Evolutionary conservation across 2,797 vertebrate species (phyloP).

Genomic region (Luscinia luscinia): DNA sequence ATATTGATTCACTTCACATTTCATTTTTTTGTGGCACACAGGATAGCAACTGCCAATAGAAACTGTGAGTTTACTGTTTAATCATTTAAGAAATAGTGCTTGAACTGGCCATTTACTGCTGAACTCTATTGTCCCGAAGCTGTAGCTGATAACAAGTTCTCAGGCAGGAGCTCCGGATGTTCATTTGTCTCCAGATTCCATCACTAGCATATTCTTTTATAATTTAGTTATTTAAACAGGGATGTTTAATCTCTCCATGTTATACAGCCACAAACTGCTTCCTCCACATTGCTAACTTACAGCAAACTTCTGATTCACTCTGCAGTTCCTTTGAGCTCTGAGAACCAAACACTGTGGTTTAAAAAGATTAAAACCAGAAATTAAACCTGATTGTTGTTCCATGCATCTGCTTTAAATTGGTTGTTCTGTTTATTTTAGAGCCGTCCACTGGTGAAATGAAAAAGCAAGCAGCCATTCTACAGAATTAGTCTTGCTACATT

Average conservation of each 20-base stretch:
- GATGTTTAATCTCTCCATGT: constrained; percentile 46
- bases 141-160: constrained; percentile 46
- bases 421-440: constrained; percentile 56
- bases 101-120: constrained; percentile 8
- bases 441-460: constrained; percentile 16
- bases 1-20: constrained; percentile 10
- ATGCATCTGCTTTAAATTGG: constrained; percentile 69
- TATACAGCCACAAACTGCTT: constrained; percentile 58
- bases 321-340: constrained; percentile 50
- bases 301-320: constrained; percentile 32
- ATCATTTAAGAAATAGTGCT: neutral
- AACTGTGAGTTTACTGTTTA: neutral
- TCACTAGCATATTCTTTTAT: constrained; percentile 11
- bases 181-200: constrained; percentile 44
- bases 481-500: constrained; percentile 1
- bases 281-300: constrained; percentile 25
- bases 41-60: constrained; percentile 52
- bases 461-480: constrained; percentile 12
- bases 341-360: constrained; percentile 37
- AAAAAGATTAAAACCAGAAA: constrained; percentile 69
- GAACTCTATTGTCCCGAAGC: neutral
- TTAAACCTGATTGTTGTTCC: constrained; percentile 29
- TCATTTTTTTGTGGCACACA: neutral
- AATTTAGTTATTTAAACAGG: constrained; percentile 53
- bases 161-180: constrained; percentile 50